phyloP scores from a whole-genome alignment of 2,113 vertebrate genomes.

The Leptosomus discolor region DNA sequence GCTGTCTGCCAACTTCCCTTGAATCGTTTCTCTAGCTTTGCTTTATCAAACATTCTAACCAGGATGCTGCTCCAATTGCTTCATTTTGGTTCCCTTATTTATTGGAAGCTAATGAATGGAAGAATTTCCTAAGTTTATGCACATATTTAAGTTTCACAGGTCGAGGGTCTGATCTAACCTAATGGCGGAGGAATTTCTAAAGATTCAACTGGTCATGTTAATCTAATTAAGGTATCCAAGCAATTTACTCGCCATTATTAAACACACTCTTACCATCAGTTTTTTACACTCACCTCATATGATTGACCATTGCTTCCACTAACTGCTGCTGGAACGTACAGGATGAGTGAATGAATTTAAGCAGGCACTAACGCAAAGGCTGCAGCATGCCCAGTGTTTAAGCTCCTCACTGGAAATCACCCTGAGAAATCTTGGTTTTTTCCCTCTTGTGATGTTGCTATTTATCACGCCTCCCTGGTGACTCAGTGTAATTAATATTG shows the following conservation, averaged over 20 bases:
- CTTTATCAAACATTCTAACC: background rate
- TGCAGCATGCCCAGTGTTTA: background rate
- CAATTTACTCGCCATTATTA: background rate
- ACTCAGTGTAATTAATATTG: rapidly evolving
- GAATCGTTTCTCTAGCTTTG: background rate
- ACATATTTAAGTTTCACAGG: background rate
- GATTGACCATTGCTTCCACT: background rate
- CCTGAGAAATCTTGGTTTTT: rapidly evolving
- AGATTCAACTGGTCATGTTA: background rate
- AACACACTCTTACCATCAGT: rapidly evolving
- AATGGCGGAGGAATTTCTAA: background rate
- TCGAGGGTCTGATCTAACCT: background rate
- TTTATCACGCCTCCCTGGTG: no score
- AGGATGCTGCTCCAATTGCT: background rate
- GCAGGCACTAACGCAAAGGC: rapidly evolving
- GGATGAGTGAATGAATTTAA: background rate
- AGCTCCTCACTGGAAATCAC: background rate
- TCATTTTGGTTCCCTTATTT: background rate
- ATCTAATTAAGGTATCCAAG: rapidly evolving
- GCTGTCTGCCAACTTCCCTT: background rate
- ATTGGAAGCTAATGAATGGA: background rate
- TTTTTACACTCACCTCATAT: background rate
- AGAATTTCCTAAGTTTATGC: background rate
- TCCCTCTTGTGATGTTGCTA: rapidly evolving
- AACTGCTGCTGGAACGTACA: no score